These are phyloP conservation scores for Samia ricini DNA, from an alignment of 1,140 invertebrate genomes.

Conservation along the genomic window DNA sequence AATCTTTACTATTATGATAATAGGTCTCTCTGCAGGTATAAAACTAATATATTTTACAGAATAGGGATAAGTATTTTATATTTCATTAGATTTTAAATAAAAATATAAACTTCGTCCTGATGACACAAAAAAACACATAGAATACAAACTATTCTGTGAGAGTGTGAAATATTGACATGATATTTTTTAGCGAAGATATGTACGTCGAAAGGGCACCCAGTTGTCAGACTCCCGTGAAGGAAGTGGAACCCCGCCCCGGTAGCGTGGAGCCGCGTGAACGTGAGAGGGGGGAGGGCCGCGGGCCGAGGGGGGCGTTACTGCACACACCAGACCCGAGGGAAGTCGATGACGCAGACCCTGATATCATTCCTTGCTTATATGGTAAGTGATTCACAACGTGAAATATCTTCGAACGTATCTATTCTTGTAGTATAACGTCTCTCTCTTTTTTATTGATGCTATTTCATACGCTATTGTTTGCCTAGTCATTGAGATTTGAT, in stretches of 20 bases:
- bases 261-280: conserved; percentile 31
- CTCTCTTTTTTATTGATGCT: no score
- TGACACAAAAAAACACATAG: background rate
- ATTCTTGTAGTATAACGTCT: no score
- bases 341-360: conserved; percentile 84
- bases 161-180: background rate
- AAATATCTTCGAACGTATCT: no score
- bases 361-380: conserved; percentile 91
- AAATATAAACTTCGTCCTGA: background rate
- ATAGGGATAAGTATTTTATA: background rate
- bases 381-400: conserved; percentile 77
- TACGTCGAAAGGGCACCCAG: conserved; percentile 54
- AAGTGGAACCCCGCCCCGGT: conserved; percentile 37
- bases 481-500: no score
- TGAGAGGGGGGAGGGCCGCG: conserved; percentile 20
- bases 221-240: conserved; percentile 62
- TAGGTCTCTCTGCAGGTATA: background rate
- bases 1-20: background rate
- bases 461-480: no score
- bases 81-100: background rate
- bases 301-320: conserved; percentile 44
- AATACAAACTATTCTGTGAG: background rate
- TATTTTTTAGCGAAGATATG: conserved; percentile 50
- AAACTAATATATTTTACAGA: background rate
- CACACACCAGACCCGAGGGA: conserved; percentile 50